These are phyloP conservation scores for Sthenelais limicola DNA, from an alignment of 2,888 invertebrate genomes.

Conservation along the genomic window DNA sequence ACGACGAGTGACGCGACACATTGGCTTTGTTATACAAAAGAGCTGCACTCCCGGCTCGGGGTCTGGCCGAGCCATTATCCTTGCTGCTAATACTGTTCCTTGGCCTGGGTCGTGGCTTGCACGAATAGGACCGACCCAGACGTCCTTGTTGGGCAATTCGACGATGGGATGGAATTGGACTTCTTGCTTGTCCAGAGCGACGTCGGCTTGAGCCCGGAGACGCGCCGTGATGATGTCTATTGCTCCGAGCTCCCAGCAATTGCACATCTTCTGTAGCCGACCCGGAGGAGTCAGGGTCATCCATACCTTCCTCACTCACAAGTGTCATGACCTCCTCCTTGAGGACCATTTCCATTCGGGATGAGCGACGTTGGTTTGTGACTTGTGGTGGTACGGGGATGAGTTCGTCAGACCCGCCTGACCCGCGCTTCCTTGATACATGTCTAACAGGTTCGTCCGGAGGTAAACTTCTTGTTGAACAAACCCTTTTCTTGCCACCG, in stretches of 20 bases:
- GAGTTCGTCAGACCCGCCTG: not conserved
- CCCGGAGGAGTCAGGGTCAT: slow-evolving; percentile 19
- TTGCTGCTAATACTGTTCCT: not conserved
- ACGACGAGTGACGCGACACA: slow-evolving; percentile 29
- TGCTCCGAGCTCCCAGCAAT: no score
- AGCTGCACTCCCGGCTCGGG: slow-evolving; percentile 32
- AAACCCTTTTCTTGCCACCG: slow-evolving; percentile 28
- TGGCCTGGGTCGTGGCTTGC: slow-evolving; percentile 32
- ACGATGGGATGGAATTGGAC: no score
- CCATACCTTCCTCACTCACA: not conserved
- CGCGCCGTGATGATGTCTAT: no score
- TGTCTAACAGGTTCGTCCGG: not conserved
- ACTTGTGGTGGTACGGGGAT: not conserved
- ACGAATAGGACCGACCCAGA: slow-evolving; percentile 35
- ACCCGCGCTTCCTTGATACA: not conserved
- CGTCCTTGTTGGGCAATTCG: no score
- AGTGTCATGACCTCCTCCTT: slow-evolving; percentile 20
- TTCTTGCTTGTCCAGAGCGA: no score
- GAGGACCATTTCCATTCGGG: slow-evolving; percentile 16
- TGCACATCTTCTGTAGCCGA: slow-evolving; percentile 22
- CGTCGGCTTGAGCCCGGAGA: no score
- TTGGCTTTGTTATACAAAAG: slow-evolving; percentile 14
- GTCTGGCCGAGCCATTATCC: slow-evolving; percentile 7
- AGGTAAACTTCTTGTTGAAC: slow-evolving; percentile 9
- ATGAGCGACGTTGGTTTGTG: not conserved